Evolutionary conservation across 2,888 invertebrate genomes (phyloP), one percentile per base, ranked within the genome.

Genomic region (Orchesella flavescens): DNA sequence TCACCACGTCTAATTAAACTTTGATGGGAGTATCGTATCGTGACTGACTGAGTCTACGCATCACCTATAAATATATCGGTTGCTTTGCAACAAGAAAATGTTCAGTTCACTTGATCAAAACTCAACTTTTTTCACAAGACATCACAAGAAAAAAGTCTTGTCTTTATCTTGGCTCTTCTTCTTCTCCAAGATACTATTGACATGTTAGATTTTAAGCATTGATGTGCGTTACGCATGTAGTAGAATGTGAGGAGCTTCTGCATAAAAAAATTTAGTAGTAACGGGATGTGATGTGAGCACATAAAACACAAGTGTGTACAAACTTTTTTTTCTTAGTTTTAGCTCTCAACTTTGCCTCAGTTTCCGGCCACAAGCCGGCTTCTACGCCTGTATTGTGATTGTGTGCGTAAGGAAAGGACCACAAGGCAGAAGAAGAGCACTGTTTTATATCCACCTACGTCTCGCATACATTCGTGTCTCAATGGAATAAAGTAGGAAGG

Each of bases 401-500:
- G 10, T 4, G 21, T 2, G 3, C 7, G 3, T n/a, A 49, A 69
- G 23, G 49, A 49, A 17, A 34, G 12, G 4, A 34, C 68, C 34
- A 49, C 49, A 49, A 49, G 34, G 34, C n/a, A n/a, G n/a, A n/a
- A 34, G 7, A 34, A 34, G 12, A 49, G 49, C 49, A 12, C n/a
- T 49, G n/a, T 49, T 15, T 49, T 15, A 49, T 12, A 10, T 49
- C n/a, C n/a, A 49, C 49, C 12, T 15, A 34, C 34, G n/a, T n/a
- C n/a, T n/a, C n/a, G n/a, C n/a, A 49, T 12, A n/a, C 12, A 49
- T 49, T 49, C 49, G 19, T 43, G 57, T 72, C 72, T 57, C 72
- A 72, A 72, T 43, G 72, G 72, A 72, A 72, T 72, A 44, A 44
- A 66, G 19, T 1, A 17, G 13, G 73, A 34, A 0, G 24, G 59